phyloP scores from a whole-genome alignment of 35 echinoderm and acorn worm genomes.

The Amphiura filiformis region DNA sequence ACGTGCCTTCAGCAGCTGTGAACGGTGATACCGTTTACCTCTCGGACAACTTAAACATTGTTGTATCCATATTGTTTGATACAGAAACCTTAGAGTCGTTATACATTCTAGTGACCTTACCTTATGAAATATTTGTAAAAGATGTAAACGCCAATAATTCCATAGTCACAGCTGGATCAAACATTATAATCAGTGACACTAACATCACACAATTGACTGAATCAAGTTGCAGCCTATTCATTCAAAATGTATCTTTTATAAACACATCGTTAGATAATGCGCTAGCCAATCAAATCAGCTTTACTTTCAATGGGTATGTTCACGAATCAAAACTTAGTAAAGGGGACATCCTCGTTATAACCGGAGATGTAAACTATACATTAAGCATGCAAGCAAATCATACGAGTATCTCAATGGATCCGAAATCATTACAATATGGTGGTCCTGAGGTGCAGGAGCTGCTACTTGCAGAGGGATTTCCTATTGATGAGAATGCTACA shows the following conservation, averaged over 20 bases:
- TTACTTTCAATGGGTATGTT: not conserved
- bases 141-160: not conserved
- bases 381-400: not conserved
- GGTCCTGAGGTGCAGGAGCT: not conserved
- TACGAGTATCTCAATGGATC: not conserved
- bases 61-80: too few relatives aligned
- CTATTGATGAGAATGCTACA: not conserved
- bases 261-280: not conserved
- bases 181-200: not conserved
- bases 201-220: not conserved
- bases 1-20: too few relatives aligned
- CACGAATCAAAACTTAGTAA: not conserved
- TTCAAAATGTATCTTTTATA: not conserved
- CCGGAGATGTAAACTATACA: not conserved
- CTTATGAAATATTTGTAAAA: too few relatives aligned
- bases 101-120: too few relatives aligned
- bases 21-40: too few relatives aligned
- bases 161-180: not conserved
- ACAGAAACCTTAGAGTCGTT: too few relatives aligned
- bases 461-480: not conserved
- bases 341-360: not conserved
- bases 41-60: too few relatives aligned
- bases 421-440: not conserved
- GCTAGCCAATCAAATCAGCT: not conserved
- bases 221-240: not conserved